These are phyloP conservation scores for Chaenocephalus aceratus DNA, from an alignment of 2,113 vertebrate genomes.

Conservation along the genomic window DNA sequence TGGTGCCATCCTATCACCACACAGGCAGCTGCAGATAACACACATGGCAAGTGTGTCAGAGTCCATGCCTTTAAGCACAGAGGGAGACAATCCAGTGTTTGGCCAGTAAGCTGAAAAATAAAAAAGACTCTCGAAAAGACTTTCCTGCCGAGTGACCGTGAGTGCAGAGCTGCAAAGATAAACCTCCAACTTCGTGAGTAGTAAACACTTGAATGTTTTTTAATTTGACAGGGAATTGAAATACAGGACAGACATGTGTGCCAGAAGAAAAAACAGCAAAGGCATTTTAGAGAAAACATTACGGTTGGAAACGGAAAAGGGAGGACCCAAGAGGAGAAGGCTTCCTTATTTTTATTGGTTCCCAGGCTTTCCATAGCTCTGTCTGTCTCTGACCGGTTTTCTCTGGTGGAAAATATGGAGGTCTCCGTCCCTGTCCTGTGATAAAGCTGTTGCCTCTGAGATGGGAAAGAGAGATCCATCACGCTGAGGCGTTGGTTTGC, in stretches of 20 bases:
- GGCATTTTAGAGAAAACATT: slow-evolving; percentile 58
- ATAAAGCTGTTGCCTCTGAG: slow-evolving; percentile 81
- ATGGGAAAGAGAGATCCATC: slow-evolving; percentile 81
- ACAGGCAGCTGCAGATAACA: slow-evolving; percentile 76
- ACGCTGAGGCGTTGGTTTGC: slow-evolving; percentile 61
- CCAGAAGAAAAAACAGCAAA: slow-evolving; percentile 43
- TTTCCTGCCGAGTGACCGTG: slow-evolving; percentile 42
- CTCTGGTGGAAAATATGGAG: slow-evolving; percentile 69
- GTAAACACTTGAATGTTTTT: slow-evolving; percentile 50
- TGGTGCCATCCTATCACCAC: slow-evolving; percentile 77
- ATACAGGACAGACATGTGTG: slow-evolving; percentile 26
- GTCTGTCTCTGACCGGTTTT: slow-evolving; percentile 49
- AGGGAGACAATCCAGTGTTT: slow-evolving; percentile 44
- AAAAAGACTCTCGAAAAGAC: slow-evolving; percentile 43
- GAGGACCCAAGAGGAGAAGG: slow-evolving; percentile 57
- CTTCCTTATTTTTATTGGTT: slow-evolving; percentile 75
- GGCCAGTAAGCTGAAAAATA: slow-evolving; percentile 20
- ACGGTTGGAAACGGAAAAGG: slow-evolving; percentile 59
- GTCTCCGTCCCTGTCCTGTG: slow-evolving; percentile 70
- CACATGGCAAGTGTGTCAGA: slow-evolving; percentile 63
- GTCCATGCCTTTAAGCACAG: slow-evolving; percentile 66
- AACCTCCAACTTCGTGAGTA: slow-evolving; percentile 35
- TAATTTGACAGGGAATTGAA: slow-evolving; percentile 42
- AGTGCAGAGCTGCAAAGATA: slow-evolving; percentile 36
- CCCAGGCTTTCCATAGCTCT: slow-evolving; percentile 62